Evolutionary conservation across 1,140 invertebrate species (phyloP).

Genomic region (Bombus breviceps): DNA sequence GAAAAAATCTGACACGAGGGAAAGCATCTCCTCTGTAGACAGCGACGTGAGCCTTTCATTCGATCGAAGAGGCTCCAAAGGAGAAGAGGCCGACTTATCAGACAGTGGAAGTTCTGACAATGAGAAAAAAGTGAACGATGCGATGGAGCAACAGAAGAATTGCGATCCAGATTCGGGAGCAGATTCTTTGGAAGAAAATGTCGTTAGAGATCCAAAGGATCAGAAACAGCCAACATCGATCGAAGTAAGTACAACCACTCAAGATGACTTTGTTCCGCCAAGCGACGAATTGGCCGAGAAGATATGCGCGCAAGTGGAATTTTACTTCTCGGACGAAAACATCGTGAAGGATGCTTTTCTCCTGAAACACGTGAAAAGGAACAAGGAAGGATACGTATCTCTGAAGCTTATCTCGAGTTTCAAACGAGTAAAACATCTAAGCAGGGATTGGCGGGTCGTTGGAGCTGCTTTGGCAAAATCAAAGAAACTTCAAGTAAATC

Average conservation of each 20-base stretch:
- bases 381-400: conserved; percentile 97
- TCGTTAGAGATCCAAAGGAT: conserved; percentile 25
- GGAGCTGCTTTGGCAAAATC: conserved; percentile 91
- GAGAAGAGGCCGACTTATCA: conserved; percentile 85
- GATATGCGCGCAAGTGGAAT: conserved; percentile 93
- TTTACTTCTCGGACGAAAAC: conserved; percentile 97
- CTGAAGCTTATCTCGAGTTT: conserved; percentile 97
- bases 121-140: conserved; percentile 75
- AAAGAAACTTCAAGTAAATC: conserved; percentile 93
- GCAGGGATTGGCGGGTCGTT: conserved; percentile 96
- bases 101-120: conserved; percentile 87
- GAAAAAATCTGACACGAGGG: conserved; percentile 84
- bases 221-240: conserved; percentile 4
- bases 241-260: neutral
- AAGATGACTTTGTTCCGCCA: conserved; percentile 81
- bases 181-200: conserved; percentile 64
- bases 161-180: conserved; percentile 70
- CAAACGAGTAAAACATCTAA: conserved; percentile 95
- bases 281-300: conserved; percentile 89
- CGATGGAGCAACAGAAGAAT: conserved; percentile 63
- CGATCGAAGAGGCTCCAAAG: conserved; percentile 80
- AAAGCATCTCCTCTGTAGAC: conserved; percentile 86
- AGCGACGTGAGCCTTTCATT: conserved; percentile 85
- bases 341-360: conserved; percentile 97
- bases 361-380: conserved; percentile 95